A percentile compares a stretch with the other conserved stretches of the same genome.
Conservation (phyloP, 2,797 vertebrate species). For the Anomalospiza imberbis region DNA sequence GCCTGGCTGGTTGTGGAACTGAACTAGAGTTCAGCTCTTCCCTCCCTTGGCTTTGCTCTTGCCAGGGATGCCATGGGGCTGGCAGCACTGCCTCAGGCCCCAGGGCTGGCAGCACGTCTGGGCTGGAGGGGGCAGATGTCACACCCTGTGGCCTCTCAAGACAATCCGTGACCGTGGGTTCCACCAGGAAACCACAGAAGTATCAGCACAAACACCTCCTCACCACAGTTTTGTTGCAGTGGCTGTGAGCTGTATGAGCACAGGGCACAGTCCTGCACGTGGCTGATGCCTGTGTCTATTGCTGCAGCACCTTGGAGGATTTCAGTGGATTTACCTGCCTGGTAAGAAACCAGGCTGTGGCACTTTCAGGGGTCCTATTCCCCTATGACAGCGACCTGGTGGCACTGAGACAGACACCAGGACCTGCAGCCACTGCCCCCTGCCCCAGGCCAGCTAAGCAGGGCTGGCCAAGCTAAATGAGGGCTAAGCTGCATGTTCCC, state of each 20-base stretch:
- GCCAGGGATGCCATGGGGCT: neutral
- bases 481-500: neutral
- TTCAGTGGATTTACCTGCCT: neutral
- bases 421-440: neutral
- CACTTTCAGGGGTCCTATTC: neutral
- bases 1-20: neutral
- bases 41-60: neutral
- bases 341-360: neutral
- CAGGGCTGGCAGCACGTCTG: neutral
- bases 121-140: neutral
- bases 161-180: neutral
- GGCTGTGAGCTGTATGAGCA: rapidly evolving
- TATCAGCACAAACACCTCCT: neutral
- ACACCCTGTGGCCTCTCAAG: neutral
- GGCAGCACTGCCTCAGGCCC: neutral
- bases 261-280: neutral
- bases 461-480: neutral
- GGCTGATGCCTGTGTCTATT: neutral
- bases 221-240: neutral
- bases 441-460: neutral
- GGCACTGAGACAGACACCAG: neutral
- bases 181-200: neutral
- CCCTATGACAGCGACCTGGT: neutral
- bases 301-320: no score
- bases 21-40: neutral